These are phyloP conservation scores for Diplolepis rosae DNA, from an alignment of 2,888 invertebrate species.

Conservation along the genomic window DNA sequence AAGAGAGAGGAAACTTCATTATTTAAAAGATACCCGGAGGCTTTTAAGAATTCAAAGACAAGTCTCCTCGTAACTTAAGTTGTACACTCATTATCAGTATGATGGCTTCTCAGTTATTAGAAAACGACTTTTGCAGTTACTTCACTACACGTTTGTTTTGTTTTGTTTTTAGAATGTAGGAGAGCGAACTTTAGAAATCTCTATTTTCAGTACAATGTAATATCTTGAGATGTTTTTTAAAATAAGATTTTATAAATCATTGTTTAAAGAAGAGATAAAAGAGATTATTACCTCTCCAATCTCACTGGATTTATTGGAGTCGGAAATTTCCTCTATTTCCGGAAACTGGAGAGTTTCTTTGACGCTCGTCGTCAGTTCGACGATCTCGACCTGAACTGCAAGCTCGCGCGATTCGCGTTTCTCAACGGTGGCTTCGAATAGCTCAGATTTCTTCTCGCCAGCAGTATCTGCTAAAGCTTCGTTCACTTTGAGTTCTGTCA, in stretches of 20 bases:
- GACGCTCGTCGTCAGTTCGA: slow-evolving; percentile 67
- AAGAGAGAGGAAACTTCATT: neutral
- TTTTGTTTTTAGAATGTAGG: too few relatives aligned
- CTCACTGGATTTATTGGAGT: slow-evolving; percentile 63
- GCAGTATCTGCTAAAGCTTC: slow-evolving; percentile 42
- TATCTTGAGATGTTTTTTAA: too few relatives aligned
- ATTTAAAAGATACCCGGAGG: neutral
- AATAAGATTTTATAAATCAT: too few relatives aligned
- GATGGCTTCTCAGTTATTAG: neutral
- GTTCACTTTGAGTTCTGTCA: slow-evolving; percentile 44
- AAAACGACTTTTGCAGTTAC: neutral
- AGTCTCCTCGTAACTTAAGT: neutral
- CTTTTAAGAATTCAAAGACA: neutral
- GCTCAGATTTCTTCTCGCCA: slow-evolving; percentile 41
- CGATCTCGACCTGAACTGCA: slow-evolving; percentile 64
- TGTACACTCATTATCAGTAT: neutral
- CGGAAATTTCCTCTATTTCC: slow-evolving; percentile 67
- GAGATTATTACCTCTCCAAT: slow-evolving; percentile 57
- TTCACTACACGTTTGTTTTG: too few relatives aligned
- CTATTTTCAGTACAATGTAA: too few relatives aligned
- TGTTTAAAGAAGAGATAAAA: too few relatives aligned
- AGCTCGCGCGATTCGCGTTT: slow-evolving; percentile 49
- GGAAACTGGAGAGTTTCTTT: slow-evolving; percentile 69
- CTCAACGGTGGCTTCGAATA: slow-evolving; percentile 46
- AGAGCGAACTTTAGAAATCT: too few relatives aligned